Evolutionary conservation across 2,888 invertebrate species (phyloP), one percentile per base, ranked within the genome.

Genomic region (Villa cingulata): DNA sequence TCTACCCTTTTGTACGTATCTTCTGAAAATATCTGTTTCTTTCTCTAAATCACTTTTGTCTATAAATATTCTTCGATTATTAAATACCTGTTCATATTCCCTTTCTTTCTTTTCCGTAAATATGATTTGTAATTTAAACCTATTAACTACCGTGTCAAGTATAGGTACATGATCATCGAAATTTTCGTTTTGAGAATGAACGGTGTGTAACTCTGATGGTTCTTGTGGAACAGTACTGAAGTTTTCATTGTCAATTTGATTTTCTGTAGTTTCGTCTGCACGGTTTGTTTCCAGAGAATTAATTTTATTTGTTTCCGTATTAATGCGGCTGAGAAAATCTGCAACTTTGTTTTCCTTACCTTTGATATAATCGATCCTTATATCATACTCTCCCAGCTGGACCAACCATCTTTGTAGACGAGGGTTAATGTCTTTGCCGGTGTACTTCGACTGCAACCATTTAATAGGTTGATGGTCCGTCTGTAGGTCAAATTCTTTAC

Each of bases 261-360:
- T 18, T 32, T 43, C 34, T n/a, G 32, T 6, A 43, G 16, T 43
- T 34, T 43, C 5, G 17, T 17, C 15, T 27, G 27, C 1, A 10
- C 1, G 27, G 10, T 27, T 27, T 27, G 27, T 27, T 27, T 37
- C 38, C 4, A 32, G 12, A 9, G 27, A 27, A 32, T 39, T 45
- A 19, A 39, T 45, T 45, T 39, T 39, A 14, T 39, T 39, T 29
- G 19, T 19, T 23, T 37, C 39, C 5, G 45, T 27, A 39, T 43
- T 48, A 18, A 48, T 48, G 15, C 48, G 43, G 32, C 48, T 44
- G 2, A 48, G 37, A 20, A 48, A 44, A 10, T 48, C 41, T 3
- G 48, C 48, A n/a, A 48, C 32, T 15, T 44, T 36, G 18, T 48
- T 48, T 2, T 48, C 48, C n/a, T 48, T 48, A 2, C 40, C 45